Conservation (phyloP, 1,140 invertebrate genomes). For the Lasioglossum baleicum region DNA sequence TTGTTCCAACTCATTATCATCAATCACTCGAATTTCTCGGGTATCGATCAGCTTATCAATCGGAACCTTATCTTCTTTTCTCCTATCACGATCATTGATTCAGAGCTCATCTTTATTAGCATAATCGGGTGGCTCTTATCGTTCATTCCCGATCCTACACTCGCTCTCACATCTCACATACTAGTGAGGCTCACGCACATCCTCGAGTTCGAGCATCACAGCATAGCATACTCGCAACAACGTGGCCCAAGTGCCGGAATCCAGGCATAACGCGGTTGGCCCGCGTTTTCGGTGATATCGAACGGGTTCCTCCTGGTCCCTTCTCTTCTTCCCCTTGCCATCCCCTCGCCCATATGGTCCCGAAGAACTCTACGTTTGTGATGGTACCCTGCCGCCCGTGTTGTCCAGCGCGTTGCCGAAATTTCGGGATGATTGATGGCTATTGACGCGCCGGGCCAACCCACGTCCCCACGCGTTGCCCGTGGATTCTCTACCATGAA, state of each 20-base stretch:
- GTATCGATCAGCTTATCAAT: too few relatives aligned
- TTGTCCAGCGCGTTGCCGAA: constrained; percentile 80
- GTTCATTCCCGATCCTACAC: too few relatives aligned
- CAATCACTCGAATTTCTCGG: too few relatives aligned
- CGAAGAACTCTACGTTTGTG: constrained; percentile 78
- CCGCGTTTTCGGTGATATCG: constrained; percentile 74
- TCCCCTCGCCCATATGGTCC: constrained; percentile 61
- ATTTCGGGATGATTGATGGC: constrained; percentile 80
- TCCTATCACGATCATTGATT: too few relatives aligned
- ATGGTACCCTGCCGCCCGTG: constrained; percentile 77
- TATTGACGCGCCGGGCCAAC: constrained; percentile 77
- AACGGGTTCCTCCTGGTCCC: constrained; percentile 63
- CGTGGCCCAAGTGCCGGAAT: not conserved
- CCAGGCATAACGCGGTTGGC: constrained; percentile 32
- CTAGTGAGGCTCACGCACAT: not conserved
- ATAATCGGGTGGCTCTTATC: too few relatives aligned
- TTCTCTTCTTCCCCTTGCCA: constrained; percentile 43
- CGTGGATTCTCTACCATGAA: too few relatives aligned
- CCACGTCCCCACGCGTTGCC: not conserved
- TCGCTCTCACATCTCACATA: not conserved
- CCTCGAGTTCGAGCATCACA: not conserved
- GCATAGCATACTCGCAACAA: constrained; percentile 1
- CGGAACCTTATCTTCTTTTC: too few relatives aligned
- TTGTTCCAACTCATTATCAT: too few relatives aligned
- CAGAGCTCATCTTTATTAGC: too few relatives aligned